Evolutionary conservation across 1,140 invertebrate genomes (phyloP), one percentile per base, ranked within the genome.

Genomic region (Solenopsis invicta): DNA sequence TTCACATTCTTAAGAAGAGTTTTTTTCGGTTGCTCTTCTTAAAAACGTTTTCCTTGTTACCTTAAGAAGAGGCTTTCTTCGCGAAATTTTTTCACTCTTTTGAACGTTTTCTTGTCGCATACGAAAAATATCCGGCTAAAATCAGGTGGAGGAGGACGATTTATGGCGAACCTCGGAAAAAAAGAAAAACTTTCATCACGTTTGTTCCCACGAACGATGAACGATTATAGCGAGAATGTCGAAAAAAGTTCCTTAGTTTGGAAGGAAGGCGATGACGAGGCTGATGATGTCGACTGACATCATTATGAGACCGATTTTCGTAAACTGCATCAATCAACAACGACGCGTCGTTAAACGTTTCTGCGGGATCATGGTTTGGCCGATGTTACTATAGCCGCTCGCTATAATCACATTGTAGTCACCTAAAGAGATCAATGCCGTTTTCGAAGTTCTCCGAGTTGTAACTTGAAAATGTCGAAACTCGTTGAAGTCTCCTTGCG

Each of bases 401-500:
- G 18, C 41, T 84, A 75, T 61, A 75, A 24, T 61, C 69, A 4
- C 48, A 50, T 34, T 80, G 13, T 66, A 66, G 13, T 82, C 41
- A 45, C 24, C 52, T 24, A 45, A 10, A 12, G 52, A 37, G 54
- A 59, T 24, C 24, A 13, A 50, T 29, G 67, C 10, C 29, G 64
- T 34, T 74, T 61, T 48, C 24, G 4, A 84, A 75, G 41, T 75
- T 48, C 24, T 29, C 29, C 6, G 12, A 29, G 2, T 82, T 16
- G 29, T 13, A 75, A 61, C 54, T 84, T n/a, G 41, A 61, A 74
- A 16, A 50, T n/a, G 41, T 61, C 41, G 5, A 48, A 34, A 61
- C n/a, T 90, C 71, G 86, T 74, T 90, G 69, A 54, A 64, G 41
- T 56, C 18, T 69, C 50, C 52, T 56, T n/a, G 59, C 41, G 21